phyloP scores from a whole-genome alignment of 1,140 invertebrate species.

The Drosophila miranda region DNA sequence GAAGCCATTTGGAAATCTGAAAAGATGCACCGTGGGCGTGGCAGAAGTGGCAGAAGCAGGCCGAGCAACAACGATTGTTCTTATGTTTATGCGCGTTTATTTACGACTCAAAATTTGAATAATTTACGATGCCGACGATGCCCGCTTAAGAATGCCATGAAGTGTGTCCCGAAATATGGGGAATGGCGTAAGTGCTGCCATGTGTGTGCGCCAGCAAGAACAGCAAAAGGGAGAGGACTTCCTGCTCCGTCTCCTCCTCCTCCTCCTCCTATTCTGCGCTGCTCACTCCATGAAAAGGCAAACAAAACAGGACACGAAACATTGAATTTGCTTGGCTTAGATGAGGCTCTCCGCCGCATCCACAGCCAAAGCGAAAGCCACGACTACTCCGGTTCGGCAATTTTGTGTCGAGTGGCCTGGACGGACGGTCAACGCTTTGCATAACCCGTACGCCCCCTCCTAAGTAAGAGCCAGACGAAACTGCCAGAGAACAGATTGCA shows the following conservation, averaged over 20 bases:
- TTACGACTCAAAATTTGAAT: slow-evolving; percentile 78
- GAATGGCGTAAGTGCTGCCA: background rate
- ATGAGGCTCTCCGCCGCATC: background rate
- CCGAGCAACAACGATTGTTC: slow-evolving; percentile 34
- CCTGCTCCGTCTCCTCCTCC: background rate
- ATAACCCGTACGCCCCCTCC: slow-evolving; percentile 8
- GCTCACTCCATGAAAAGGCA: slow-evolving; percentile 12
- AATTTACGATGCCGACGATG: slow-evolving; percentile 63
- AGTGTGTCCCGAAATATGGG: too few relatives aligned
- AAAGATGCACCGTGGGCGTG: slow-evolving; percentile 42
- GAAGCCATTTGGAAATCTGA: background rate
- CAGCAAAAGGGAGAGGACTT: slow-evolving; percentile 27
- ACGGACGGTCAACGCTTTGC: slow-evolving; percentile 18
- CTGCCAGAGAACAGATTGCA: slow-evolving; percentile 58
- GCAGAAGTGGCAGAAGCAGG: slow-evolving; percentile 42
- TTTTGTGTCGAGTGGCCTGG: slow-evolving; percentile 28
- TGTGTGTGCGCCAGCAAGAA: slow-evolving; percentile 9
- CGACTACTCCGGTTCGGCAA: slow-evolving; percentile 8
- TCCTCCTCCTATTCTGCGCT: background rate
- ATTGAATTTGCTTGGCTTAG: slow-evolving; percentile 59
- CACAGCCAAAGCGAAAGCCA: slow-evolving; percentile 6
- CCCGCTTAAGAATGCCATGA: slow-evolving; percentile 36
- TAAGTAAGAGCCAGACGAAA: slow-evolving; percentile 9
- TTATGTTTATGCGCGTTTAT: slow-evolving; percentile 76
- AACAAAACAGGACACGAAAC: slow-evolving; percentile 53